Base-by-base conservation (phyloP, 1,140 invertebrate genomes). In the Papilio glaucus region DNA sequence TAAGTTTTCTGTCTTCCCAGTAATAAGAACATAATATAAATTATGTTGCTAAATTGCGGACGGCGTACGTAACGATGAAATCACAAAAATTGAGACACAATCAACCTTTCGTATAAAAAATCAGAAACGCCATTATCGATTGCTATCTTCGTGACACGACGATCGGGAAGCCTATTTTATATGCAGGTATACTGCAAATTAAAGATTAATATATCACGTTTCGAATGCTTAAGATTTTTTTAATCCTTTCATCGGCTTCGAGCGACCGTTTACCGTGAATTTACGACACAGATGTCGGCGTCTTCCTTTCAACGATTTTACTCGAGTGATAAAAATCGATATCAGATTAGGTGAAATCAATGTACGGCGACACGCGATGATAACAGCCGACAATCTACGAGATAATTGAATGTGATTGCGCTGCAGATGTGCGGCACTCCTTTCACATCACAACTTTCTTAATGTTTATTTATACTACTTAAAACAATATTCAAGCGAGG, bases 321-420 rank as follows among this genome's bases (percentile, higher is more conserved):
- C 21, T 57, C 49, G 18, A 26, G 18, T 57, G 49, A 57, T 57
- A 57, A 57, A 57, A 57, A 57, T 57, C 49, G 21, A 57, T 57
- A 57, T 57, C 49, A 12, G 49, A 57, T 57, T 57, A 57, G 49
- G 49, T 57, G 49, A 57, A 57, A 57, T 57, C 49, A 57, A 57
- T 57, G 49, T 57, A 9, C 49, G 21, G 49, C 21, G 49, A 57
- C 21, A 26, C 49, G 49, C 24, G 49, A 57, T 10, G 49, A 57
- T 57, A 57, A 57, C 49, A 57, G 24, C 24, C 49, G 49, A 57
- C 49, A 57, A 57, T 57, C 49, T 57, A 21, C 49, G 21, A 57
- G 49, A 57, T 57, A 57, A 24, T 57, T 24, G 49, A 24, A 57
- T 57, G 24, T 10, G 49, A 26, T 57, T 57, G 10, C 9, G 21